A percentile compares a stretch with the other conserved stretches of the same genome.
phyloP scores from a whole-genome alignment of 2,113 vertebrate genomes.

The Sapajus apella region DNA sequence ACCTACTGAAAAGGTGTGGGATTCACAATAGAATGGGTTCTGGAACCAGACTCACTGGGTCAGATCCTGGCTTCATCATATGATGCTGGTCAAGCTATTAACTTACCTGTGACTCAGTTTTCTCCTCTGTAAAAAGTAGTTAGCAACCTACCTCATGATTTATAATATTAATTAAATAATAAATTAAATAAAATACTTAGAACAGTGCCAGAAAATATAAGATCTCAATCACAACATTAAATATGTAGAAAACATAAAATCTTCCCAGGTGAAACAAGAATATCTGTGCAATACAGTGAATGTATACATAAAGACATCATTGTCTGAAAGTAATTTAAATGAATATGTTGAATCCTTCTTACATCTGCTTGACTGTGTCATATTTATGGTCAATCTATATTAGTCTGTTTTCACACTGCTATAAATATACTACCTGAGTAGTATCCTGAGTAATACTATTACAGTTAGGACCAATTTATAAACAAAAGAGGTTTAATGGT shows the following conservation, averaged over 20 bases:
- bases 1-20: background rate
- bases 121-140: background rate
- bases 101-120: background rate
- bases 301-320: background rate
- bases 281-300: background rate
- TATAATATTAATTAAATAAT: background rate
- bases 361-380: background rate
- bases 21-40: no score
- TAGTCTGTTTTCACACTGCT: background rate
- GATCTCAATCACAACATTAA: background rate
- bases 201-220: background rate
- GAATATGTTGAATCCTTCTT: background rate
- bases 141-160: background rate
- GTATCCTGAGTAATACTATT: no score
- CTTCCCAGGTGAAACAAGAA: background rate
- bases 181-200: background rate
- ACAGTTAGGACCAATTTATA: no score
- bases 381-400: background rate
- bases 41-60: background rate
- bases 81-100: background rate
- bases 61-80: accelerated
- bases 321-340: background rate
- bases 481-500: no score
- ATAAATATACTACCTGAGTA: no score
- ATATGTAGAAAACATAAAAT: background rate